Evolutionary conservation across 1,140 invertebrate species (phyloP).

Genomic region (Globodera rostochiensis): DNA sequence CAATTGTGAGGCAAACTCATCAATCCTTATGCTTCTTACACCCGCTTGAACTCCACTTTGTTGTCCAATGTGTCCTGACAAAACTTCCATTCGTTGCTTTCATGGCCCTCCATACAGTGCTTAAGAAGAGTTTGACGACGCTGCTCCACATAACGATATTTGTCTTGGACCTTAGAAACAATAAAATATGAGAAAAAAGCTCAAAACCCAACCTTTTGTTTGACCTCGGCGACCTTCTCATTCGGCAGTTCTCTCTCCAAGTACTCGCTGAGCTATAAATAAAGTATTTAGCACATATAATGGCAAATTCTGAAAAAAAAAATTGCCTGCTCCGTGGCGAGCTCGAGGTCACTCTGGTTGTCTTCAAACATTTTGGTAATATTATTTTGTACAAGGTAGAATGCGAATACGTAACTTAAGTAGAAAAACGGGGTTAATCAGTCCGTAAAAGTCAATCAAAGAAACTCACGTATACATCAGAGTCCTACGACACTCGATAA

Average conservation of each 20-base stretch:
- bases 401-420: slow-evolving; percentile 89
- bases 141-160: slow-evolving; percentile 92
- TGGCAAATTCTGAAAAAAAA: neutral
- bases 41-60: slow-evolving; percentile 23
- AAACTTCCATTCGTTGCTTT: slow-evolving; percentile 71
- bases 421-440: neutral
- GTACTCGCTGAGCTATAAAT: slow-evolving; percentile 81
- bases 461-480: slow-evolving; percentile 83
- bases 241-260: slow-evolving; percentile 92
- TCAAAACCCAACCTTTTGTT: slow-evolving; percentile 47
- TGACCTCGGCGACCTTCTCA: slow-evolving; percentile 76
- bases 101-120: slow-evolving; percentile 96
- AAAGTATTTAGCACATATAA: neutral
- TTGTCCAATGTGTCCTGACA: slow-evolving; percentile 22
- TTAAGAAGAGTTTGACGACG: slow-evolving; percentile 88
- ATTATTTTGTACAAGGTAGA: slow-evolving; percentile 95
- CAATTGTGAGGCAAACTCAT: no score
- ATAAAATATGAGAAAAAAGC: slow-evolving; percentile 29
- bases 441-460: neutral
- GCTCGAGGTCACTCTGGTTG: slow-evolving; percentile 96
- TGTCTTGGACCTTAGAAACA: slow-evolving; percentile 80
- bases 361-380: slow-evolving; percentile 98
- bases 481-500: slow-evolving; percentile 92
- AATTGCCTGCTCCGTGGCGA: slow-evolving; percentile 81
- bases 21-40: neutral